These are phyloP conservation scores for Martes martes DNA, from an alignment of 2,113 vertebrate species.

Conservation along the genomic window DNA sequence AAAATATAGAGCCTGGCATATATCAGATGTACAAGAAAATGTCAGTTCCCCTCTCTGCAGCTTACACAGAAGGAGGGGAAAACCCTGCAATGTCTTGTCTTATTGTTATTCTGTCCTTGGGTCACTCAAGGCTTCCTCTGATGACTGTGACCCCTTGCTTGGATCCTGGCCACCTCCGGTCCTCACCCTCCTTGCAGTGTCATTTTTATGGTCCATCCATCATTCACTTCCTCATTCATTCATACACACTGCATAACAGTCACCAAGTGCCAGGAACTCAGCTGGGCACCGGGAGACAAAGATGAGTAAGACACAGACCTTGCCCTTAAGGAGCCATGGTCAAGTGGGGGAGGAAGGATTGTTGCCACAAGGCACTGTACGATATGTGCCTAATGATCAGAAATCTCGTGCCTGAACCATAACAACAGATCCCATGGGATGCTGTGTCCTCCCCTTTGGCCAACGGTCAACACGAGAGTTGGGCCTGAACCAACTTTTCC, in stretches of 20 bases:
- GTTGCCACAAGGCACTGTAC: background rate
- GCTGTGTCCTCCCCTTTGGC: background rate
- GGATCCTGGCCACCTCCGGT: slow-evolving; percentile 42
- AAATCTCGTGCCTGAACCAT: background rate
- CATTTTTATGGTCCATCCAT: slow-evolving; percentile 52
- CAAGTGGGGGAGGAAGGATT: background rate
- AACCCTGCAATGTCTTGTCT: background rate
- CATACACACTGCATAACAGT: slow-evolving; percentile 6
- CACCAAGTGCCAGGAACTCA: slow-evolving; percentile 28
- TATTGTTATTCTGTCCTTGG: background rate
- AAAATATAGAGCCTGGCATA: background rate
- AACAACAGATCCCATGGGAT: too few species aligned
- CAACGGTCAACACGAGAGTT: background rate
- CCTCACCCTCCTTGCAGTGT: background rate
- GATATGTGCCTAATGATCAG: background rate
- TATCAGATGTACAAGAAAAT: slow-evolving; percentile 3
- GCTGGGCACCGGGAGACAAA: slow-evolving; percentile 21
- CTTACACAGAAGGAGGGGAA: background rate
- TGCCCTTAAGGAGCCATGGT: background rate
- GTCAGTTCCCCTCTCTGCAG: background rate
- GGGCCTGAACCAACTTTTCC: background rate
- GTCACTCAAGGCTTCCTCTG: background rate
- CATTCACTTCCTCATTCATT: slow-evolving; percentile 48
- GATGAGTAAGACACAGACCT: slow-evolving; percentile 47
- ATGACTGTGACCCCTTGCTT: slow-evolving; percentile 10